phyloP scores from a whole-genome alignment of 2,797 vertebrate species.

The Oreochromis grahami region DNA sequence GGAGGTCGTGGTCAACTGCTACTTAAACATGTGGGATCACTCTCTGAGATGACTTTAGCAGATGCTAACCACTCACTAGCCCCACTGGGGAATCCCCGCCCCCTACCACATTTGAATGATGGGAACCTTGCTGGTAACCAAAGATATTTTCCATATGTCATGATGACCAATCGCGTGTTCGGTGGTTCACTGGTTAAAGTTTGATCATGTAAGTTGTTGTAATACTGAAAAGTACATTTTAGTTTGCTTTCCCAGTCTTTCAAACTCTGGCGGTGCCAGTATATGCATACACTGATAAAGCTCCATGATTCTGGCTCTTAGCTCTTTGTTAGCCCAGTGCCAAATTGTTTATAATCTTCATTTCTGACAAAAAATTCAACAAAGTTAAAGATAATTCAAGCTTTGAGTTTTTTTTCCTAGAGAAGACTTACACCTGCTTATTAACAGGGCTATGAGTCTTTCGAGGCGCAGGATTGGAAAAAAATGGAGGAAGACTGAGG shows the following conservation, averaged over 20 bases:
- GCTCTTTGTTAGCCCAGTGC: not conserved
- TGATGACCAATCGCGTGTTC: slow-evolving; percentile 13
- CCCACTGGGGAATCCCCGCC: slow-evolving; percentile 52
- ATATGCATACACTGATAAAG: slow-evolving; percentile 17
- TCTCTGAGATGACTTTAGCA: slow-evolving; percentile 57
- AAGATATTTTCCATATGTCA: slow-evolving; percentile 46
- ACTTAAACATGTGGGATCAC: slow-evolving; percentile 66
- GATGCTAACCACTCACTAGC: slow-evolving; percentile 45
- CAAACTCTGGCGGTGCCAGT: slow-evolving; percentile 35
- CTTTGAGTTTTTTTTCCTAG: not conserved
- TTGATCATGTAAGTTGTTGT: not conserved
- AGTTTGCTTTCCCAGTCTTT: slow-evolving; percentile 6
- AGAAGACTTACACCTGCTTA: not conserved
- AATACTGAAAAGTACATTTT: not conserved
- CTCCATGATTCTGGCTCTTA: not conserved
- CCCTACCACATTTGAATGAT: slow-evolving; percentile 33
- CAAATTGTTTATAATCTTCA: not conserved
- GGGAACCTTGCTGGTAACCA: slow-evolving; percentile 27
- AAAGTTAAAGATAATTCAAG: not conserved
- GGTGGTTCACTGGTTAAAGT: not conserved
- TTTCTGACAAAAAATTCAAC: not conserved
- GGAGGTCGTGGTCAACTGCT: slow-evolving; percentile 29
- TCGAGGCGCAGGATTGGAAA: not conserved
- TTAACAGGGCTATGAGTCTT: not conserved
- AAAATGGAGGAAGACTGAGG: not conserved